These are phyloP conservation scores for Andrena camellia DNA, from an alignment of 2,888 invertebrate species.

Conservation along the genomic window DNA sequence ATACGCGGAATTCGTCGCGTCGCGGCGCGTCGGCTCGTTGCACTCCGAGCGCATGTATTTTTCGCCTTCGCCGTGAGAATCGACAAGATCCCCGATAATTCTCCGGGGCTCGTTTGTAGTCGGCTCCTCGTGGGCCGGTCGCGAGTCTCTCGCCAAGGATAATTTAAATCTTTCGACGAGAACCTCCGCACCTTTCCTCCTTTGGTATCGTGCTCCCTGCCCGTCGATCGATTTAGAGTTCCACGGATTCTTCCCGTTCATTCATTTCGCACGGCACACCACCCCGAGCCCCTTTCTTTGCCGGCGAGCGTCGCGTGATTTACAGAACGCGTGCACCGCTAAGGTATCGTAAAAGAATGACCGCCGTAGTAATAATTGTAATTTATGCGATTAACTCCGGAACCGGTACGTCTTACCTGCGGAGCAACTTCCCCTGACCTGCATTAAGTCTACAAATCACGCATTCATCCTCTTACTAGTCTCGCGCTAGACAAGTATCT, in stretches of 20 bases:
- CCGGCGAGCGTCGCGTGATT: conserved; percentile 51
- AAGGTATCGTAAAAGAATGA: conserved; percentile 55
- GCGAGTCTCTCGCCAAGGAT: not conserved
- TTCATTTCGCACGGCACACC: conserved; percentile 11
- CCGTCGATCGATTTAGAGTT: conserved; percentile 2
- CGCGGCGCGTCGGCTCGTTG: conserved; percentile 21
- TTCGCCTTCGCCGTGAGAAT: conserved; percentile 50
- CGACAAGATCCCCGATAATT: conserved; percentile 43
- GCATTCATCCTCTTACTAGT: conserved; percentile 14
- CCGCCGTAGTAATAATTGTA: conserved; percentile 65
- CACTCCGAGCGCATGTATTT: conserved; percentile 44
- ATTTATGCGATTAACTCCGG: conserved; percentile 68
- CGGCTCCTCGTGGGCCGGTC: conserved; percentile 9
- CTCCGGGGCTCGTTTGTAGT: conserved; percentile 20
- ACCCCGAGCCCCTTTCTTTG: conserved; percentile 29
- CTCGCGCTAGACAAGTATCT: not conserved
- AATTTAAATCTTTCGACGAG: conserved; percentile 35
- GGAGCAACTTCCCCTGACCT: conserved; percentile 54
- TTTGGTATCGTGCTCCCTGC: not conserved
- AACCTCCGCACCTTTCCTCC: not conserved
- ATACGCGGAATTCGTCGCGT: conserved; percentile 58
- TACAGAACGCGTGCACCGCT: conserved; percentile 53
- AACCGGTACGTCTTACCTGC: conserved; percentile 58
- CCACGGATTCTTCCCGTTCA: not conserved
- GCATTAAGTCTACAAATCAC: conserved; percentile 57